Evolutionary conservation across 2,797 vertebrate genomes (phyloP).

Genomic region (Enteromius afrohamiltoni): DNA sequence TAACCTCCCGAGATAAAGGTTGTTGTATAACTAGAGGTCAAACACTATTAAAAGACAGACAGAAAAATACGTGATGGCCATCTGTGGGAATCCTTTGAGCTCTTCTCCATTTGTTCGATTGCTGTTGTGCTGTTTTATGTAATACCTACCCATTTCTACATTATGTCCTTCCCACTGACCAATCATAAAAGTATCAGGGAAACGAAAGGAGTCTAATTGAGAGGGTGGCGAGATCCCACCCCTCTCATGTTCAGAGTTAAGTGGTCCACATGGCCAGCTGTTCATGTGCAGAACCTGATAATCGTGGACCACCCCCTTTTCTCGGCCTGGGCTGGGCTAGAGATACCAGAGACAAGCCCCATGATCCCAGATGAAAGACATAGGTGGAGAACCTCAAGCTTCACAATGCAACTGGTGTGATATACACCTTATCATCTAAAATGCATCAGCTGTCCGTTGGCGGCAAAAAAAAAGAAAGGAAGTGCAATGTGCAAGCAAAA

Average conservation of each 20-base stretch:
- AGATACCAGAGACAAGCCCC: conserved; percentile 55
- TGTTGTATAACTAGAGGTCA: conserved; percentile 19
- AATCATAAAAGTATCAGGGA: conserved; percentile 49
- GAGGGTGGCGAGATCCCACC: conserved; percentile 57
- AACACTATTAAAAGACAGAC: conserved; percentile 6
- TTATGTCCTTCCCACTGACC: conserved; percentile 56
- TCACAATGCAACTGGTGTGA: conserved; percentile 50
- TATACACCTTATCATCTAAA: conserved; percentile 60
- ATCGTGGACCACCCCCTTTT: conserved; percentile 59
- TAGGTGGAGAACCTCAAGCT: conserved; percentile 51
- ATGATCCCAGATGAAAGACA: conserved; percentile 37
- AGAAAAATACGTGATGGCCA: conserved; percentile 14
- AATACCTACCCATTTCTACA: conserved; percentile 56
- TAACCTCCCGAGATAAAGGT: conserved; percentile 1
- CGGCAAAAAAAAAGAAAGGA: conserved; percentile 11
- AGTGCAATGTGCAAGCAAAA: conserved; percentile 45
- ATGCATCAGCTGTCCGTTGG: conserved; percentile 42
- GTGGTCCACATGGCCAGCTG: conserved; percentile 60
- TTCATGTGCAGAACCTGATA: conserved; percentile 59
- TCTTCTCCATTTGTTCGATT: conserved; percentile 17
- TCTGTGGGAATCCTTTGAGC: conserved; percentile 37
- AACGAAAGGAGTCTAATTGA: conserved; percentile 57
- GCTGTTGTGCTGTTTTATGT: conserved; percentile 38
- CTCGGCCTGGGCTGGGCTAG: conserved; percentile 44
- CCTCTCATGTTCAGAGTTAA: conserved; percentile 58